Conservation (phyloP, 2,888 invertebrate genomes). For the Palloptera scutellata region DNA sequence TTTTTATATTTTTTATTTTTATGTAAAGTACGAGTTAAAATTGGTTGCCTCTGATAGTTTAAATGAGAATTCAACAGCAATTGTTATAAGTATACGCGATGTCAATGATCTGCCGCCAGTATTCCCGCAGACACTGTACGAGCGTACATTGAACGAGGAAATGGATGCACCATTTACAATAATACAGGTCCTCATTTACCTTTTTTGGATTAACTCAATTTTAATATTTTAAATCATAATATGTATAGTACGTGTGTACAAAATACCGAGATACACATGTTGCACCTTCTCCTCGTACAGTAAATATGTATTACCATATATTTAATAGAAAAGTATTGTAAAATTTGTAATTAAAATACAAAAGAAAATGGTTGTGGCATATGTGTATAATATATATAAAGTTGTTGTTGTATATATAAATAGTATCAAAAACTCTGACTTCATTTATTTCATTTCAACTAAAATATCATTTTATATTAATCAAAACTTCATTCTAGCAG, state of each 20-base stretch:
- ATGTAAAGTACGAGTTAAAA: slow-evolving; percentile 79
- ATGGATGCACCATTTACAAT: slow-evolving; percentile 76
- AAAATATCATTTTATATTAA: no score
- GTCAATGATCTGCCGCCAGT: slow-evolving; percentile 90
- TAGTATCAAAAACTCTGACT: no score
- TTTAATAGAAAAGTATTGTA: no score
- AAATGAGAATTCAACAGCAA: slow-evolving; percentile 86
- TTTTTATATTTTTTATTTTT: slow-evolving; percentile 36
- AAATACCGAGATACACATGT: background rate
- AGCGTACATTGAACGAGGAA: slow-evolving; percentile 79
- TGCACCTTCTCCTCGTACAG: background rate
- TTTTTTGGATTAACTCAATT: no score
- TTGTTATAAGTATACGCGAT: slow-evolving; percentile 83
- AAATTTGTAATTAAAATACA: background rate
- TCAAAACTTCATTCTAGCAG: no score
- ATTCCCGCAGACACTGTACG: slow-evolving; percentile 76
- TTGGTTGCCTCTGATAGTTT: slow-evolving; percentile 89
- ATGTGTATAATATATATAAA: background rate
- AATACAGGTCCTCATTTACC: slow-evolving; percentile 68
- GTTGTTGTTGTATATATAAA: no score
- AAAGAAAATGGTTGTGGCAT: background rate
- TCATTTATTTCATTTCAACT: no score
- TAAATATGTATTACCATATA: background rate
- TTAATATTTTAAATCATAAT: background rate
- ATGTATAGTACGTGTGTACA: no score